Evolutionary conservation across 1,140 invertebrate species (phyloP), one percentile per base, ranked within the genome.

Genomic region (Apis laboriosa): DNA sequence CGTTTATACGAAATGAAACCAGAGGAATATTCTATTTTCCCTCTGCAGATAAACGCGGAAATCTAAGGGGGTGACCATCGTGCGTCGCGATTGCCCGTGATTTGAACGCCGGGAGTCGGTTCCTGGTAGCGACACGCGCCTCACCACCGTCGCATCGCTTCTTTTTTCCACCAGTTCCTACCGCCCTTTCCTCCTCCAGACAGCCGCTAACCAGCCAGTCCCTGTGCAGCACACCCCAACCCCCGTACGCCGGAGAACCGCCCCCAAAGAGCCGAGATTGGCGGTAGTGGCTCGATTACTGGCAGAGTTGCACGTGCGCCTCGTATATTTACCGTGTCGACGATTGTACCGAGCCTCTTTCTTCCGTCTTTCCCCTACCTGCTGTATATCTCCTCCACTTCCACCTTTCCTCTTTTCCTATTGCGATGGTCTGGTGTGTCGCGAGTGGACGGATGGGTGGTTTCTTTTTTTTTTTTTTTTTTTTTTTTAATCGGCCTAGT

Each of bases 201-300:
- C 75, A 83, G 64, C 61, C 34, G 77, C 63, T 71, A 51, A 43
- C 56, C 81, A 86, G 71, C 82, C 84, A 84, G 77, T 85, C 71
- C 15, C 70, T 73, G 84, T 64, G 64, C 77, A 53, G 76, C 56
- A 0, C 19, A 71, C 83, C 51, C 86, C 83, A 84, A 87, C 73
- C 77, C 71, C 76, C 74, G 34, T 43, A 58, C 86, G 75, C 11
- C 81, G 71, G 84, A 89, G 93, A 91, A 90, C 92, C 93, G 93
- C 93, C 93, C 91, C 91, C 89, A 79, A 88, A 82, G 87, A 85
- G 80, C 83, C 83, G 86, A 94, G 93, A 94, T 94, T 94, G 93
- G 93, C 79, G 87, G 90, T 21, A 61, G 34, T 55, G 49, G 55
- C 80, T 71, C 87, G 77, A 76, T 89, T 83, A 75, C 85, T 63